These are phyloP conservation scores for Drosophila sproati DNA, from an alignment of 1,140 invertebrate genomes.

Conservation along the genomic window DNA sequence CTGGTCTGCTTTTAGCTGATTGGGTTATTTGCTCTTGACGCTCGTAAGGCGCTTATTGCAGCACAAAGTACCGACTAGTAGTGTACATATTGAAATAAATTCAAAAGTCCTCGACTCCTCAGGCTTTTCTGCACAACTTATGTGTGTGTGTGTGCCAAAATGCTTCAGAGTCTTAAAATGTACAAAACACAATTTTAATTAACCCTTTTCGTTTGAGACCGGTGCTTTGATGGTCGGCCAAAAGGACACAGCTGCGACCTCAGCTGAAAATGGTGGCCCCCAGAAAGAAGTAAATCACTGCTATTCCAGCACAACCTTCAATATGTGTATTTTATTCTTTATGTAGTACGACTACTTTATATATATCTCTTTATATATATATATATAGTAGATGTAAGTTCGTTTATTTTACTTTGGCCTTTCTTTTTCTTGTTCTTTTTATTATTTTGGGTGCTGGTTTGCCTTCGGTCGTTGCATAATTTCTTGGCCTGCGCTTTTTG, in stretches of 20 bases:
- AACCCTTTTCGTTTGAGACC: constrained; percentile 22
- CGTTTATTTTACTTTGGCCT: constrained; percentile 15
- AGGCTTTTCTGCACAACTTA: not conserved
- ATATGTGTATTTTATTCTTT: constrained; percentile 16
- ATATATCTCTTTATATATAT: constrained; percentile 17
- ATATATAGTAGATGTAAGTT: not conserved
- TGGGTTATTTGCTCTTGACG: constrained; percentile 17
- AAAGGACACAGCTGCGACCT: constrained; percentile 19
- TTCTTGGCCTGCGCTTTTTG: constrained; percentile 26
- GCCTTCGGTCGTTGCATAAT: constrained; percentile 31
- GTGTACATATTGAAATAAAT: constrained; percentile 28
- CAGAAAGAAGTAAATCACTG: constrained; percentile 24
- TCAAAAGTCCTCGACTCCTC: constrained; percentile 4
- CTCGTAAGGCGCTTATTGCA: constrained; percentile 30
- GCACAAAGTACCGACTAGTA: constrained; percentile 1
- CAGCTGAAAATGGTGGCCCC: constrained; percentile 8
- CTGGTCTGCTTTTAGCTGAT: constrained; percentile 36
- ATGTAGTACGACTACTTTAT: not conserved
- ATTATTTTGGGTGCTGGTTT: constrained; percentile 14
- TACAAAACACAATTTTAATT: constrained; percentile 35
- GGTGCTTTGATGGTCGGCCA: constrained; percentile 21
- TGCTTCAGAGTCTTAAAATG: constrained; percentile 21
- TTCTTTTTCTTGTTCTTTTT: constrained; percentile 4
- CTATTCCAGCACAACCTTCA: constrained; percentile 16
- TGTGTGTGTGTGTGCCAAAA: not conserved